Evolutionary conservation across 2,113 vertebrate genomes (phyloP).

Genomic region (Rhinogobius similis): DNA sequence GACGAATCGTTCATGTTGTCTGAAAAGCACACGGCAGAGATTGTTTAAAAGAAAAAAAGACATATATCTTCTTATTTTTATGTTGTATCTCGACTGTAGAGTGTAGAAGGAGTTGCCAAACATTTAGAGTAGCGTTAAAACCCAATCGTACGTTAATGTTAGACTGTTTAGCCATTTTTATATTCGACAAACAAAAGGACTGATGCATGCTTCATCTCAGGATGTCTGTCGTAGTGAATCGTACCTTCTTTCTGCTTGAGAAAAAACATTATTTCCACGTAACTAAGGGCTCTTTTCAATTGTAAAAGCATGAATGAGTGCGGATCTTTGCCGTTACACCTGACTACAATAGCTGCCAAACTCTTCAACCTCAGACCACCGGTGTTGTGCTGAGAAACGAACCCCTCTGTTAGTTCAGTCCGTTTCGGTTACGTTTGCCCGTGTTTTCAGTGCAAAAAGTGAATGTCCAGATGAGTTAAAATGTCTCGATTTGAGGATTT

Average conservation of each 20-base stretch:
- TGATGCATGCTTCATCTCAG: slow-evolving; percentile 71
- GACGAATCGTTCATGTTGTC: slow-evolving; percentile 56
- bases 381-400: slow-evolving; percentile 10
- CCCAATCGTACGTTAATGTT: slow-evolving; percentile 27
- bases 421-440: no score
- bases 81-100: slow-evolving; percentile 21
- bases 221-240: slow-evolving; percentile 52
- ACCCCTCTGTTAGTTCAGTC: background rate
- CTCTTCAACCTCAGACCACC: slow-evolving; percentile 13
- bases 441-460: no score
- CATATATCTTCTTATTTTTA: slow-evolving; percentile 24
- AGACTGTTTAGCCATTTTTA: slow-evolving; percentile 26
- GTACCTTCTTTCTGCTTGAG: slow-evolving; percentile 31
- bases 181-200: background rate
- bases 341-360: slow-evolving; percentile 35
- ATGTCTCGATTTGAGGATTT: no score
- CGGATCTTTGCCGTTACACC: slow-evolving; percentile 27
- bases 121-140: slow-evolving; percentile 44
- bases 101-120: slow-evolving; percentile 53
- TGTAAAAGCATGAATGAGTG: slow-evolving; percentile 53
- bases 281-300: slow-evolving; percentile 68
- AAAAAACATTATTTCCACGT: slow-evolving; percentile 30
- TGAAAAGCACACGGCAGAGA: slow-evolving; percentile 60
- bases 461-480: no score
- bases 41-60: slow-evolving; percentile 21